These are phyloP conservation scores for Cephus pygmeus DNA, from an alignment of 2,888 invertebrate species.

Conservation along the genomic window DNA sequence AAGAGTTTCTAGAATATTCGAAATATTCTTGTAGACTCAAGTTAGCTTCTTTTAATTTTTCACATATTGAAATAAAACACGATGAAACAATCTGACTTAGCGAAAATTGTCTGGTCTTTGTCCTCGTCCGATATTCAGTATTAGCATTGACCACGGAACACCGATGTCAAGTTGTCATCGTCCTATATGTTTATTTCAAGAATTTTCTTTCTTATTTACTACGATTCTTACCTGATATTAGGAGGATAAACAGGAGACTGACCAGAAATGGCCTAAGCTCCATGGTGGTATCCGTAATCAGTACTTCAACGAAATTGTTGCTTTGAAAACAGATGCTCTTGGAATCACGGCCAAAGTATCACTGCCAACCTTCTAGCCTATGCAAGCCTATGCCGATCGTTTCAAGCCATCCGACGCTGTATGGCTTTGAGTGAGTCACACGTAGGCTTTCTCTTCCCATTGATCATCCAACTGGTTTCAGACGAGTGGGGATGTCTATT, in stretches of 20 bases:
- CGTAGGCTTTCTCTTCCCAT: constrained; percentile 44
- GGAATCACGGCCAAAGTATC: constrained; percentile 27
- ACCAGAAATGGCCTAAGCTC: constrained; percentile 35
- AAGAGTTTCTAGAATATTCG: no score
- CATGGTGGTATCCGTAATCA: neutral
- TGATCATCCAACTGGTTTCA: constrained; percentile 21
- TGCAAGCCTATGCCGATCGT: no score
- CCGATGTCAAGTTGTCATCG: no score
- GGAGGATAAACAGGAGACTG: constrained; percentile 37
- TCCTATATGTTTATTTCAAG: neutral
- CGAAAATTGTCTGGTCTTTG: no score
- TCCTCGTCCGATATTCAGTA: no score
- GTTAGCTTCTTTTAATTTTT: no score
- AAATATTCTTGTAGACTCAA: no score
- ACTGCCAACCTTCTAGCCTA: constrained; percentile 18
- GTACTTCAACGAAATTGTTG: no score
- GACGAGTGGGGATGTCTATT: constrained; percentile 31
- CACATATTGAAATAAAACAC: no score
- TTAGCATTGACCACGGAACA: no score
- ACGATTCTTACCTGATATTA: constrained; percentile 14
- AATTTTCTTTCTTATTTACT: neutral
- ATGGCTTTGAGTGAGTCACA: constrained; percentile 22
- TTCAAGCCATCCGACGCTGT: no score
- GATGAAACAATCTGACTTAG: no score
- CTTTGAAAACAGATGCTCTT: neutral